Base-by-base conservation (phyloP, 1,140 invertebrate species). In the Palaemon carinicauda region DNA sequence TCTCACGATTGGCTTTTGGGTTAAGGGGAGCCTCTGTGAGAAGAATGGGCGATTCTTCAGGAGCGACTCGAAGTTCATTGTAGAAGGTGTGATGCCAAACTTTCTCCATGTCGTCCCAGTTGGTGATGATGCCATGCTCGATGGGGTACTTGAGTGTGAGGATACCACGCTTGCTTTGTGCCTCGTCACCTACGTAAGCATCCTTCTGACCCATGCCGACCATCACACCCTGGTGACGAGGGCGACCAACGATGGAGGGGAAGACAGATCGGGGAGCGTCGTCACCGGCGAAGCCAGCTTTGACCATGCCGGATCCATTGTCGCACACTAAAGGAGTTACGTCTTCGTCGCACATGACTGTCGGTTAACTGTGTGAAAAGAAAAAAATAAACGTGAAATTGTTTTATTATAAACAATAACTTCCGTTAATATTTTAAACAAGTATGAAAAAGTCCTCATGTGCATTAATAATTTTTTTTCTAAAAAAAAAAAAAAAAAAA, bases 101-200 rank as follows among this genome's bases (percentile, higher is more conserved):
- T 92, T 98, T 98, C 93, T 98, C 97, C 97, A 98, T 98, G 92
- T 98, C 97, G 91, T 98, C 97, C 97, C 97, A 98, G 94, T 98
- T 98, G 91, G 96, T 98, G 91, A 98, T 96, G 92, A 98, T 97
- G 90, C 96, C 97, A 93, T 98, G 96, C 92, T 98, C 96, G 93
- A 98, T 96, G 88, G 97, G 97, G 93, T 97, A 98, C 92, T 97
- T 97, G 89, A 98, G 92, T 87, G 96, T 97, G 89, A 97, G 94
- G 93, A 97, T 97, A 93, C 96, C 95, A 94, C 96, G 94, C 93
- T 97, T 97, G 93, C 94, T 95, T 92, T 97, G 95, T 90, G 97
- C 97, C 92, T 98, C 97, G 93, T 98, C 96, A 89, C 96, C 97
- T 50, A 98, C 96, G 91, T 96, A 97, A 90, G 91, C 94, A 93